phyloP scores from a whole-genome alignment of 2,797 vertebrate species.

The Tenualosa thibaudeaui region DNA sequence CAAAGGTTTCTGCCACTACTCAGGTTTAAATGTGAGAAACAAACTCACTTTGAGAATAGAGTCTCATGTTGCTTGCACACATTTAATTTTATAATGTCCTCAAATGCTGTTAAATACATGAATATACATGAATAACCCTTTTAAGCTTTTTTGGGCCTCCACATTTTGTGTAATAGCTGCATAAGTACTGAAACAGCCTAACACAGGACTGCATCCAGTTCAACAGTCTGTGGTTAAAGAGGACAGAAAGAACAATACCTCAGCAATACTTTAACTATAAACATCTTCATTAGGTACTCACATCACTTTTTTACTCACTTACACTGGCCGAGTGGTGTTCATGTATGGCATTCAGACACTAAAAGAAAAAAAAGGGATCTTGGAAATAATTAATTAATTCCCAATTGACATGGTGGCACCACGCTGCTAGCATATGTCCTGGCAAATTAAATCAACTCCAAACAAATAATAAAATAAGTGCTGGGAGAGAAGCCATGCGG shows the following conservation, averaged over 20 bases:
- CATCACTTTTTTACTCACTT: neutral
- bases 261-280: neutral
- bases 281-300: neutral
- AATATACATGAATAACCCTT: neutral
- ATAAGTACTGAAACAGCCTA: neutral
- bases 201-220: neutral
- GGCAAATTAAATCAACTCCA: slow-evolving; percentile 61
- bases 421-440: slow-evolving; percentile 48
- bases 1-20: neutral
- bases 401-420: neutral
- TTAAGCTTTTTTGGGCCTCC: neutral
- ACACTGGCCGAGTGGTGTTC: neutral
- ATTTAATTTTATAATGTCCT: neutral
- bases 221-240: neutral
- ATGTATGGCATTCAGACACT: neutral
- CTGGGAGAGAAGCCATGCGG: slow-evolving; percentile 44
- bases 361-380: neutral
- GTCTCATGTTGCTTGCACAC: neutral
- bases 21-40: neutral
- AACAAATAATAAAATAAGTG: slow-evolving; percentile 44
- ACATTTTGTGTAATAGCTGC: neutral
- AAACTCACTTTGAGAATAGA: neutral
- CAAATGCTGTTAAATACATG: too few species aligned
- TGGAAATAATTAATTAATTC: neutral
- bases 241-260: neutral